These are phyloP conservation scores for Caenorhabditis imperialis DNA, from an alignment of 2,888 invertebrate genomes.

Conservation along the genomic window DNA sequence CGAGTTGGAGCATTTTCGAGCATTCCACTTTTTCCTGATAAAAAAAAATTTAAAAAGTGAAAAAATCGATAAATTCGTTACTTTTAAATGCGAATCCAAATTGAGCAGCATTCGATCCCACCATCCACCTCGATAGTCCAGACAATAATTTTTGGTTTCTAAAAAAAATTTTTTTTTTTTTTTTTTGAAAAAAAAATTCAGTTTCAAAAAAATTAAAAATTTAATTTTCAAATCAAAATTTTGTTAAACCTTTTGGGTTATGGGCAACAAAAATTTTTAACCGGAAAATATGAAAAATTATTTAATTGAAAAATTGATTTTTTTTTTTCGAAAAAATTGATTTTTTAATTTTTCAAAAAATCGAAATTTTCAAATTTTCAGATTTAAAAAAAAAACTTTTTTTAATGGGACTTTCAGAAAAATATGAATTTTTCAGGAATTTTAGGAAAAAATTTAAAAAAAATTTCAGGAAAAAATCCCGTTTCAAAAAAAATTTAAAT, in stretches of 20 bases:
- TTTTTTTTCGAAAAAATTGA: background rate
- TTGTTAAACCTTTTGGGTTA: no score
- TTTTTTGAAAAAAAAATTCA: conserved; percentile 12
- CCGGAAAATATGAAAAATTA: background rate
- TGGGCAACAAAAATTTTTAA: background rate
- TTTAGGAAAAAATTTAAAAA: no score
- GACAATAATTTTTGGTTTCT: conserved; percentile 76
- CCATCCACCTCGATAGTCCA: conserved; percentile 80
- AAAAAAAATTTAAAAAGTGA: background rate
- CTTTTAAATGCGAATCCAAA: conserved; percentile 80
- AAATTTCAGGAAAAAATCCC: no score
- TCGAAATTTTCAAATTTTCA: conserved; percentile 2
- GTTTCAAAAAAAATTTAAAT: no score
- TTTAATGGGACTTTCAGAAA: no score
- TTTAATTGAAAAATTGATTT: background rate
- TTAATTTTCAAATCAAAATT: background rate
- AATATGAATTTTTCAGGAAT: background rate
- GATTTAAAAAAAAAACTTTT: no score
- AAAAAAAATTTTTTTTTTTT: background rate
- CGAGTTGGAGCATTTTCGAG: conserved; percentile 28
- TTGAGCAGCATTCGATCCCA: conserved; percentile 83
- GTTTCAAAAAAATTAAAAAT: background rate
- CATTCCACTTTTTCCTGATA: conserved; percentile 49
- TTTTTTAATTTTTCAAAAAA: conserved; percentile 1
- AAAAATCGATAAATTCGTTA: conserved; percentile 1